Conservation (phyloP, 2,113 vertebrate genomes). For the Picathartes gymnocephalus region DNA sequence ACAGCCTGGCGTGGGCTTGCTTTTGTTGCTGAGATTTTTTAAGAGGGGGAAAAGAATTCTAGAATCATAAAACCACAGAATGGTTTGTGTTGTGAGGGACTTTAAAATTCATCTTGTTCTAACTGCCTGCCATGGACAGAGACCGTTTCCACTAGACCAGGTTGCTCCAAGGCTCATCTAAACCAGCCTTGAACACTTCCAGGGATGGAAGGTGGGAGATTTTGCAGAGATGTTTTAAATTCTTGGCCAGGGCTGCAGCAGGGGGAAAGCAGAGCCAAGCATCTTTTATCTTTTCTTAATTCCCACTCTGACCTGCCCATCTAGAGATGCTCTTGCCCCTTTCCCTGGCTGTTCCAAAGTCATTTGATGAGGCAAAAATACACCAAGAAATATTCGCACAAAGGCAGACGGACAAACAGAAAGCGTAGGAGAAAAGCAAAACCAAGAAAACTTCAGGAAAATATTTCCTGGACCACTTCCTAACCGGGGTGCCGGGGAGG, state of each 20-base stretch:
- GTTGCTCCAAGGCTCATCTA: background rate
- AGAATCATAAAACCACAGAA: background rate
- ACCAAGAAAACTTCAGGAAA: background rate
- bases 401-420: background rate
- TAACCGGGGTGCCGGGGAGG: background rate
- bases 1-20: background rate
- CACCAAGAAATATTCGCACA: background rate
- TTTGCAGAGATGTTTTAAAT: background rate
- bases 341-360: background rate
- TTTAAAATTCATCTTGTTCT: background rate
- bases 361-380: background rate
- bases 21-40: background rate
- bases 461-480: background rate
- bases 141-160: background rate
- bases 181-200: background rate
- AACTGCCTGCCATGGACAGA: background rate
- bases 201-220: background rate
- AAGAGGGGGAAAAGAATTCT: background rate
- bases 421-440: background rate
- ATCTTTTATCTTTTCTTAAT: background rate
- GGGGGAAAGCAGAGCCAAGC: background rate
- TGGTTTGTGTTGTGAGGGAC: background rate
- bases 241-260: background rate
- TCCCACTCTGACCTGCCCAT: background rate
- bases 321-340: background rate